phyloP scores from a whole-genome alignment of 2,113 vertebrate species.

The Elephantulus edwardii region DNA sequence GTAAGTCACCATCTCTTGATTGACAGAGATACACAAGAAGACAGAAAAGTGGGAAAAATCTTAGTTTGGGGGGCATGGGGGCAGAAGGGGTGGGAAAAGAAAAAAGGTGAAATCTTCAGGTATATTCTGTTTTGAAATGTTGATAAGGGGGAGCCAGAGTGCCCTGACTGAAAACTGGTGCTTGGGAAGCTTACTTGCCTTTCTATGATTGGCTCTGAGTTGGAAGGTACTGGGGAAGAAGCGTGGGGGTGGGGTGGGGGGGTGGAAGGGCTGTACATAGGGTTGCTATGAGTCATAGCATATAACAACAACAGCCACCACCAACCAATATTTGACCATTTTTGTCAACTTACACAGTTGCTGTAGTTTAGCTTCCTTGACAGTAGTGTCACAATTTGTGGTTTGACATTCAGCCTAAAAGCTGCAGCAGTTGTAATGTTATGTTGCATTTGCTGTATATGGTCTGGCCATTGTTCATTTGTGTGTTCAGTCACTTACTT shows the following conservation, averaged over 20 bases:
- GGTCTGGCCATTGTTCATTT: neutral
- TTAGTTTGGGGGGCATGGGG: neutral
- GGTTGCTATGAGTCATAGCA: no score
- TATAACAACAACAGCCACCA: no score
- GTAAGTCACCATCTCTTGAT: neutral
- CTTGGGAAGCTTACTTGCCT: neutral
- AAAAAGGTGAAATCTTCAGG: neutral
- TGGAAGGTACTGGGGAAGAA: neutral
- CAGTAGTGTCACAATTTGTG: neutral
- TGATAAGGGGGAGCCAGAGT: neutral
- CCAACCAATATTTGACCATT: neutral
- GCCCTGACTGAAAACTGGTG: neutral
- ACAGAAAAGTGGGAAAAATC: neutral
- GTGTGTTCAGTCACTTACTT: neutral
- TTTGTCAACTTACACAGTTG: neutral
- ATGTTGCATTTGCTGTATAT: neutral
- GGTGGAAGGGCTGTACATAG: no score
- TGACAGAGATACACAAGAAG: neutral
- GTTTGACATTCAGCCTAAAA: neutral
- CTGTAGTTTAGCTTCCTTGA: neutral
- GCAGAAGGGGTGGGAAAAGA: no score
- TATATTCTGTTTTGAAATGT: neutral
- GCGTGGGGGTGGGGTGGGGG: no score
- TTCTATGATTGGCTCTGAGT: neutral
- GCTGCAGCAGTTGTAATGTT: neutral